Evolutionary conservation across 2,113 vertebrate genomes (phyloP).

Genomic region (Oryctolagus cuniculus): mOryCun1.1 NC_091438.1:28055001-28055500

Average conservation of each 20-base stretch:
- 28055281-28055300: slow-evolving; percentile 60
- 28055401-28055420: slow-evolving; percentile 64
- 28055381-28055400: slow-evolving; percentile 82
- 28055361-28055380: slow-evolving; percentile 81
- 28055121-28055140: slow-evolving; percentile 83
- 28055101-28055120: slow-evolving; percentile 68
- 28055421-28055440: slow-evolving; percentile 55
- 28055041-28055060: slow-evolving; percentile 67
- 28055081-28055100: slow-evolving; percentile 69
- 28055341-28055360: slow-evolving; percentile 67
- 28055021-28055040: slow-evolving; percentile 70
- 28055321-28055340: slow-evolving; percentile 77
- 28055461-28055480: slow-evolving; percentile 64
- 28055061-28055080: slow-evolving; percentile 68
- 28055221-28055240: slow-evolving; percentile 82
- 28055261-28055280: slow-evolving; percentile 82
- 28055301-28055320: slow-evolving; percentile 76
- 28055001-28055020: slow-evolving; percentile 17
- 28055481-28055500: slow-evolving; percentile 2
- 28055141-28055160: slow-evolving; percentile 80
- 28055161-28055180: slow-evolving; percentile 83
- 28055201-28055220: slow-evolving; percentile 87
- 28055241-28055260: slow-evolving; percentile 66
- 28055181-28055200: slow-evolving; percentile 85
- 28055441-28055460: slow-evolving; percentile 61